These are phyloP conservation scores for Helobdella robusta DNA, from an alignment of 2,888 invertebrate genomes.

Conservation along the genomic window DNA sequence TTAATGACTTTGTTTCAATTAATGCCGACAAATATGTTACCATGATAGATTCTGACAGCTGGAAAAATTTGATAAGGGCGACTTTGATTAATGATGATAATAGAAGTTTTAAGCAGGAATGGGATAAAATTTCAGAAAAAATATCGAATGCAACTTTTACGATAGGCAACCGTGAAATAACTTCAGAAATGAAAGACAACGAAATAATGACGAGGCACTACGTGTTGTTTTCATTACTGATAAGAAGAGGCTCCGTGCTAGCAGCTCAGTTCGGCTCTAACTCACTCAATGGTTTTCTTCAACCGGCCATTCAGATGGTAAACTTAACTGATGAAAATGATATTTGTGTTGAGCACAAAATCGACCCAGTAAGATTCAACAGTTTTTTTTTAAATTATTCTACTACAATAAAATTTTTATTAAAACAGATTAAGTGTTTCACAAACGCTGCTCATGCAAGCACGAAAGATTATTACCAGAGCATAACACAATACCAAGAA, in stretches of 20 bases:
- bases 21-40: not conserved
- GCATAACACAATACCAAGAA: conserved; percentile 38
- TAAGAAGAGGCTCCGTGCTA: conserved; percentile 28
- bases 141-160: no score
- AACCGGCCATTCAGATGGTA: conserved; percentile 40
- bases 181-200: conserved; percentile 22
- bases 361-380: conserved; percentile 36
- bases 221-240: conserved; percentile 8
- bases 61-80: not conserved
- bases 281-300: conserved; percentile 36
- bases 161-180: conserved; percentile 1
- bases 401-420: no score
- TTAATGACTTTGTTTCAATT: not conserved
- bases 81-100: not conserved
- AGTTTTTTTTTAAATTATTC: no score
- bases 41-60: not conserved
- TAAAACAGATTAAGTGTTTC: conserved; percentile 37
- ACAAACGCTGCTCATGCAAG: conserved; percentile 16
- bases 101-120: not conserved
- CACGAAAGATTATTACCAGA: conserved; percentile 32
- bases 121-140: conserved; percentile 4
- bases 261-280: conserved; percentile 39
- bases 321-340: conserved; percentile 40
- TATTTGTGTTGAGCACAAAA: conserved; percentile 42
- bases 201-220: conserved; percentile 14